phyloP scores from a whole-genome alignment of 2,113 vertebrate genomes.

The Spea bombifrons region DNA sequence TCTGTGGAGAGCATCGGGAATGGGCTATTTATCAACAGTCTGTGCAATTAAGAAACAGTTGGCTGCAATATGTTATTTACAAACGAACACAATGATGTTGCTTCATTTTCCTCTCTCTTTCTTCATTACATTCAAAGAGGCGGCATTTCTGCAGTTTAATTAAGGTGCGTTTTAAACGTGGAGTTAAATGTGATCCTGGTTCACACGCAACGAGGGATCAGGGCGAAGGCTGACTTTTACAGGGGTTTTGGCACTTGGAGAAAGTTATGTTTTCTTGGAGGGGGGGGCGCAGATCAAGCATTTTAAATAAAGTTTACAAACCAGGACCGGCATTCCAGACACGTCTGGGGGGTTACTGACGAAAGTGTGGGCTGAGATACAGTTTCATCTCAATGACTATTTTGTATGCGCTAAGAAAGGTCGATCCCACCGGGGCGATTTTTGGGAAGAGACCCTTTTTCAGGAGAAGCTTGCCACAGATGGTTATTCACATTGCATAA shows the following conservation, averaged over 20 bases:
- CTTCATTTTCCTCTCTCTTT: conserved; percentile 67
- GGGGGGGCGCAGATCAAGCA: too few species aligned
- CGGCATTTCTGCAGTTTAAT: conserved; percentile 63
- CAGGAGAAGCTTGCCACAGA: too few species aligned
- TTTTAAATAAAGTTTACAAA: too few species aligned
- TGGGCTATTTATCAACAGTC: conserved; percentile 89
- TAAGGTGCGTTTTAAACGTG: conserved; percentile 60
- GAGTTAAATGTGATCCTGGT: conserved; percentile 54
- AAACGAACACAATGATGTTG: conserved; percentile 69
- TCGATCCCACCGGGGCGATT: too few species aligned
- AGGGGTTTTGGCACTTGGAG: neutral
- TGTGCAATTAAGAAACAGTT: conserved; percentile 91
- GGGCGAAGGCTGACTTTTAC: conserved; percentile 18
- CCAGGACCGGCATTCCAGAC: too few species aligned
- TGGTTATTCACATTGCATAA: too few species aligned
- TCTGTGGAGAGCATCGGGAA: conserved; percentile 81
- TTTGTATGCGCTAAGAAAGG: too few species aligned
- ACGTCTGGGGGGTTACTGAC: too few species aligned
- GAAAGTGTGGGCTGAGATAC: too few species aligned
- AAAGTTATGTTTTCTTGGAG: neutral
- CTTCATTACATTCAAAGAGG: conserved; percentile 61
- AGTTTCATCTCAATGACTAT: too few species aligned
- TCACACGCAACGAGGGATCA: conserved; percentile 46
- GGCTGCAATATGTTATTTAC: conserved; percentile 85
- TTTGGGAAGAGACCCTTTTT: too few species aligned